Evolutionary conservation across 2,113 vertebrate species (phyloP).

Genomic region (Equus quagga): DNA sequence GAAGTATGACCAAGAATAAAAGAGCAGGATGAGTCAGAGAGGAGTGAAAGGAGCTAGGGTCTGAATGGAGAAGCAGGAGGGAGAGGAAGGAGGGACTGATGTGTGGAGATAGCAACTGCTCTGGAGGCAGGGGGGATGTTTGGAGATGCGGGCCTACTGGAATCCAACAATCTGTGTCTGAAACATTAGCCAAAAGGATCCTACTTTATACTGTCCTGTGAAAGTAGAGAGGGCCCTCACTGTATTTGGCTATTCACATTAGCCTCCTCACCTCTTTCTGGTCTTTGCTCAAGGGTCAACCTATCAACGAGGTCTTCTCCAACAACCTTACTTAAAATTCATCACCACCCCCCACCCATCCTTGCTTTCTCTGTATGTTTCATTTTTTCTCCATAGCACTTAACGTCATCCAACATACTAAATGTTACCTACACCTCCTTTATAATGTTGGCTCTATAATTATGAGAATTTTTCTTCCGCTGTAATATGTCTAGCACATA

Average conservation of each 20-base stretch:
- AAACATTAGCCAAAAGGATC: neutral
- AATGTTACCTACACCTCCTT: neutral
- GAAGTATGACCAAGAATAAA: slow-evolving; percentile 56
- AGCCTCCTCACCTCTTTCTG: neutral
- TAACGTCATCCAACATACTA: neutral
- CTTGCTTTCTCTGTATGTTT: neutral
- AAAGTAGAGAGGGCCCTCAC: neutral
- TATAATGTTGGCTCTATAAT: neutral
- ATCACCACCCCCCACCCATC: neutral
- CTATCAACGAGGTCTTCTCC: neutral
- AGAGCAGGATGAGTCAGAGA: slow-evolving; percentile 56
- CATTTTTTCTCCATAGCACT: neutral
- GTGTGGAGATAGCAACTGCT: neutral
- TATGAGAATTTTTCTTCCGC: neutral
- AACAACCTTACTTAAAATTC: neutral
- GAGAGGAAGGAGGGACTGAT: neutral
- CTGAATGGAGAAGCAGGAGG: slow-evolving; percentile 29
- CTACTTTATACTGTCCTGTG: neutral
- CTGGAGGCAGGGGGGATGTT: neutral
- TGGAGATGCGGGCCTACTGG: neutral
- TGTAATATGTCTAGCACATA: neutral
- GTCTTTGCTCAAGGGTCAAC: neutral
- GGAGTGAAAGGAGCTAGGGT: neutral
- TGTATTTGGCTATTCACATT: neutral
- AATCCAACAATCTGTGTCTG: neutral